Percentiles rank a stretch among this genome's conserved stretches.
phyloP scores from a whole-genome alignment of 2,113 vertebrate species.

The Crotophaga sulcirostris region DNA sequence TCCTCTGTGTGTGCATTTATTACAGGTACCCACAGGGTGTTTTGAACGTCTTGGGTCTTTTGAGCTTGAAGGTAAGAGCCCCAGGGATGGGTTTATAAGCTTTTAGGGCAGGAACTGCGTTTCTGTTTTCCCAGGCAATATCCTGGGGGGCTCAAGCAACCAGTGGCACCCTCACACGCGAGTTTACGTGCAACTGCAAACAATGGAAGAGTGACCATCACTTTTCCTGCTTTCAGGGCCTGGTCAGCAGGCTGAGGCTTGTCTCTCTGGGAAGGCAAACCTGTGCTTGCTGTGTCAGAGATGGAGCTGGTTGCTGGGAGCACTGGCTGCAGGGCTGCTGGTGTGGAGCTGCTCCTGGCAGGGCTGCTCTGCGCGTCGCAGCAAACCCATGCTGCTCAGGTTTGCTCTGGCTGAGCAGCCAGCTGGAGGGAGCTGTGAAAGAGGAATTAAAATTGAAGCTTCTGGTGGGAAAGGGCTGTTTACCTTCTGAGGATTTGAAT shows the following conservation, averaged over 20 bases:
- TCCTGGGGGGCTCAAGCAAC: fast-evolving
- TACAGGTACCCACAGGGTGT: not conserved
- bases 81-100: fast-evolving
- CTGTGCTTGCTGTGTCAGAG: not conserved
- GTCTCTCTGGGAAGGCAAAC: not conserved
- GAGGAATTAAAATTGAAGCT: not conserved
- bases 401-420: not conserved
- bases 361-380: too few species aligned
- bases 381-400: fast-evolving
- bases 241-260: not conserved
- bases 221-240: not conserved
- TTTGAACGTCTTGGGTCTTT: not conserved
- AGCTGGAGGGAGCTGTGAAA: fast-evolving
- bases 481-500: not conserved
- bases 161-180: fast-evolving
- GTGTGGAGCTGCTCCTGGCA: not conserved
- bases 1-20: fast-evolving
- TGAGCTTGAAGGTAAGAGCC: not conserved
- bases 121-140: not conserved
- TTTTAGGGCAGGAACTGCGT: not conserved
- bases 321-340: not conserved
- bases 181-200: not conserved
- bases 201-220: not conserved
- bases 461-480: not conserved
- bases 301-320: fast-evolving